These are phyloP conservation scores for Zaprionus davidi DNA, from an alignment of 1,140 invertebrate genomes.

Conservation along the genomic window DNA sequence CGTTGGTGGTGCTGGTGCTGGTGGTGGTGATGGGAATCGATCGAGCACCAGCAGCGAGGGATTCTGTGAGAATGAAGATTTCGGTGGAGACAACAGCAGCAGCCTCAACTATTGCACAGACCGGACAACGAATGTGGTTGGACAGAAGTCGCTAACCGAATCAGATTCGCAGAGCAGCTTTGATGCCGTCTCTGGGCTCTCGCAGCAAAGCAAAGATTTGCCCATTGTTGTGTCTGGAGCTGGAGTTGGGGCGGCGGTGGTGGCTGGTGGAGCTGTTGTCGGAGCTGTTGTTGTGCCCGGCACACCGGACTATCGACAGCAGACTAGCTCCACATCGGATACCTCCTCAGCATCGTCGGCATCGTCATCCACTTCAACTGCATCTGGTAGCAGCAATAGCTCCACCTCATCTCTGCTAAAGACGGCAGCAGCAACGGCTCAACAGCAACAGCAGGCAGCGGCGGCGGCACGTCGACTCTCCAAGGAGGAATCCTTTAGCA, in stretches of 20 bases:
- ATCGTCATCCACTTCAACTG: constrained; percentile 68
- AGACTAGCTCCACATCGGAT: constrained; percentile 69
- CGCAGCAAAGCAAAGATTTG: constrained; percentile 64
- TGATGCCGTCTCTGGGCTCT: constrained; percentile 53
- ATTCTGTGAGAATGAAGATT: constrained; percentile 96
- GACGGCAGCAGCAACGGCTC: constrained; percentile 37
- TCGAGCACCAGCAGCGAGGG: constrained; percentile 97
- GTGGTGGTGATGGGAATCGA: constrained; percentile 90
- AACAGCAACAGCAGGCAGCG: constrained; percentile 14
- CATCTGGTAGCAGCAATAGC: constrained; percentile 73
- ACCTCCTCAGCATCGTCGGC: constrained; percentile 73
- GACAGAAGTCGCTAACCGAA: constrained; percentile 66
- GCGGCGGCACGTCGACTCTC: constrained; percentile 84
- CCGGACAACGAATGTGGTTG: constrained; percentile 27
- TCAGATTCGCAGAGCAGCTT: constrained; percentile 77
- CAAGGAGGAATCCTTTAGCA: constrained; percentile 87
- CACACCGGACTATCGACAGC: constrained; percentile 48
- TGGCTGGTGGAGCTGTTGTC: not conserved
- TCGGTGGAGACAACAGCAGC: constrained; percentile 85
- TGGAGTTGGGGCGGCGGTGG: not conserved
- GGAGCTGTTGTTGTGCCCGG: constrained; percentile 32
- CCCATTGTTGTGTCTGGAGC: constrained; percentile 15
- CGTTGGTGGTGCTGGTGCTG: constrained; percentile 12
- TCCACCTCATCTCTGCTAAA: constrained; percentile 77
- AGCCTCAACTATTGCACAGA: constrained; percentile 76